Conservation (phyloP, 1,140 invertebrate genomes). For the Dinoponera quadriceps region DNA sequence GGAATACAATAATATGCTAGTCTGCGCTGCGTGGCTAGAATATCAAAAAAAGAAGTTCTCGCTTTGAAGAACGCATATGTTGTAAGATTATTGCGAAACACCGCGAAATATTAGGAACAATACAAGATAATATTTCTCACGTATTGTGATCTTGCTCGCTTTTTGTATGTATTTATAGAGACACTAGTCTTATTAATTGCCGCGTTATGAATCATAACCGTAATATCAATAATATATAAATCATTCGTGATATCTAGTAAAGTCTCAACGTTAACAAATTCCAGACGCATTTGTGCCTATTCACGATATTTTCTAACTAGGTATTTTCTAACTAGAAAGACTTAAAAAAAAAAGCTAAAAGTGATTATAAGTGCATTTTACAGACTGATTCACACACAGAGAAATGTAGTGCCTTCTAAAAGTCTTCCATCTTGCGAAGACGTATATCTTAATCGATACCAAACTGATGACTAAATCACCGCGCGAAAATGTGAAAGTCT, state of each 20-base stretch:
- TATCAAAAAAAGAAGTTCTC: slow-evolving; percentile 55
- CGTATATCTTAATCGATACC: slow-evolving; percentile 53
- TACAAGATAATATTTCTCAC: background rate
- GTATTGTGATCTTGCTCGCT: slow-evolving; percentile 23
- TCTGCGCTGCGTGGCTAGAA: slow-evolving; percentile 52
- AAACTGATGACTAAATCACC: slow-evolving; percentile 68
- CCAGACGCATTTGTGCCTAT: slow-evolving; percentile 32
- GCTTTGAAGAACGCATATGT: slow-evolving; percentile 7
- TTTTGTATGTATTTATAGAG: slow-evolving; percentile 57
- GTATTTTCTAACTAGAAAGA: slow-evolving; percentile 20
- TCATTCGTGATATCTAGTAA: slow-evolving; percentile 38
- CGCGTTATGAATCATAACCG: background rate
- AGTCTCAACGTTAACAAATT: slow-evolving; percentile 28
- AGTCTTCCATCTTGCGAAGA: background rate
- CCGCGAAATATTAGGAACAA: slow-evolving; percentile 23
- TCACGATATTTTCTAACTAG: background rate
- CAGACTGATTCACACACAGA: slow-evolving; percentile 76
- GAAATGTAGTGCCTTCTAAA: slow-evolving; percentile 72
- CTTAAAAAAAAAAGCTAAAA: slow-evolving; percentile 9
- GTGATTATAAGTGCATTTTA: slow-evolving; percentile 38
- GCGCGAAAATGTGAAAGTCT: slow-evolving; percentile 28
- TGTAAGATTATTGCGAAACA: slow-evolving; percentile 1
- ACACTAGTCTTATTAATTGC: slow-evolving; percentile 64
- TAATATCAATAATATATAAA: slow-evolving; percentile 28
- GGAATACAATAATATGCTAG: slow-evolving; percentile 62